phyloP scores from a whole-genome alignment of 2,113 vertebrate genomes.

The Spilogale gracilis region DNA sequence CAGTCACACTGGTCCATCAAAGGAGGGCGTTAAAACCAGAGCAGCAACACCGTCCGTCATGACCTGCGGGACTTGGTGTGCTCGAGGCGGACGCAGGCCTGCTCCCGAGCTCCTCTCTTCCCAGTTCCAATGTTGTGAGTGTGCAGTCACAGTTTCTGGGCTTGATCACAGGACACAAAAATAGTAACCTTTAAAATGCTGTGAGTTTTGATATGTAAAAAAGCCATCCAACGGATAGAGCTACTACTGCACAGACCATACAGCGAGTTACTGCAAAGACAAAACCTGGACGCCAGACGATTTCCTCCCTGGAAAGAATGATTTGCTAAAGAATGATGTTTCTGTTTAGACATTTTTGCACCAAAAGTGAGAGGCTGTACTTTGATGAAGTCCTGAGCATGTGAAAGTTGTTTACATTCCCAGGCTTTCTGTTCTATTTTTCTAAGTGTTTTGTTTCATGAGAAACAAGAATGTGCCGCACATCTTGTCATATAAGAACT shows the following conservation, averaged over 20 bases:
- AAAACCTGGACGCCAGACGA: background rate
- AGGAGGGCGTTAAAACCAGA: background rate
- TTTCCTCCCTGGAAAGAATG: background rate
- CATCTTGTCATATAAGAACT: accelerated
- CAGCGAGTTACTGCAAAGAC: background rate
- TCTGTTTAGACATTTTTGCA: background rate
- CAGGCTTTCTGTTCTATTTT: background rate
- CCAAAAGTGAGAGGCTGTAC: background rate
- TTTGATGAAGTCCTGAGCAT: background rate
- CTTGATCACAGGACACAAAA: background rate
- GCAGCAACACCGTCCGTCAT: background rate
- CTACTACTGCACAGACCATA: accelerated
- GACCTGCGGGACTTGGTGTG: accelerated
- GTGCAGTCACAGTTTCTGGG: background rate
- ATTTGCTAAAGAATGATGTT: background rate
- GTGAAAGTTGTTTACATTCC: background rate
- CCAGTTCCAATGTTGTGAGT: accelerated
- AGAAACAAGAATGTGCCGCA: accelerated
- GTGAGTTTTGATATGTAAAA: background rate
- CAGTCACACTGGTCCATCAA: conserved; percentile 63
- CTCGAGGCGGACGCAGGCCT: accelerated
- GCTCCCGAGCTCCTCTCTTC: background rate
- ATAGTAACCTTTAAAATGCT: background rate
- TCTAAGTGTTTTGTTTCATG: background rate
- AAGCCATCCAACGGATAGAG: background rate